Conservation (phyloP, 2,888 invertebrate genomes). For the Leptinotarsa peninsularis region DNA sequence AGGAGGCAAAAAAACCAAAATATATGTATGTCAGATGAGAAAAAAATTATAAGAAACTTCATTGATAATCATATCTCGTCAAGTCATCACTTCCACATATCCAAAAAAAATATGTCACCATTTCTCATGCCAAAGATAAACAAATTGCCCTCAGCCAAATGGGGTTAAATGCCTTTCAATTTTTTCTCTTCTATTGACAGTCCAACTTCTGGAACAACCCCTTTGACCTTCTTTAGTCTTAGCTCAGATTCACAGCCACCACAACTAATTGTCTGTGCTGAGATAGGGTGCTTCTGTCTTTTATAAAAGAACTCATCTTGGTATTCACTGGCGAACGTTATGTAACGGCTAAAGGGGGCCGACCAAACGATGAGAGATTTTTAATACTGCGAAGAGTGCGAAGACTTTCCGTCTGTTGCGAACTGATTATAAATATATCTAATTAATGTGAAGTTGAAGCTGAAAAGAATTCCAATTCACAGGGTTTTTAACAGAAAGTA, state of each 20-base stretch:
- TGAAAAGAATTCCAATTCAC: not conserved
- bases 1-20: too few species aligned
- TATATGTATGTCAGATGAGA: too few species aligned
- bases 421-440: not conserved
- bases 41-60: not conserved
- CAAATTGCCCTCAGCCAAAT: not conserved
- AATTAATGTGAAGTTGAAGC: not conserved
- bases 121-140: slow-evolving; percentile 9
- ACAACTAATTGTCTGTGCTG: slow-evolving; percentile 51
- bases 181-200: slow-evolving; percentile 12
- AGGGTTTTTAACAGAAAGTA: too few species aligned
- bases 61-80: not conserved
- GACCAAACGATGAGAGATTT: slow-evolving; percentile 5
- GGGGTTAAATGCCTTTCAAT: slow-evolving; percentile 1
- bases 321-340: slow-evolving; percentile 54
- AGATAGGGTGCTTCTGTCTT: slow-evolving; percentile 47
- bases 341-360: slow-evolving; percentile 40
- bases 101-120: not conserved
- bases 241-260: slow-evolving; percentile 45
- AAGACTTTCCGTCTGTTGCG: slow-evolving; percentile 9
- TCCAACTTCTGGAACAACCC: slow-evolving; percentile 29
- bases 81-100: slow-evolving; percentile 11
- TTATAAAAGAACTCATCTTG: slow-evolving; percentile 50
- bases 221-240: slow-evolving; percentile 44
- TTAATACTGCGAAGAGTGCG: slow-evolving; percentile 6